A percentile compares a stretch with the other conserved stretches of the same genome.
These are phyloP conservation scores for Pachypanchax playfairii DNA, from an alignment of 2,113 vertebrate species.

Conservation along the genomic window DNA sequence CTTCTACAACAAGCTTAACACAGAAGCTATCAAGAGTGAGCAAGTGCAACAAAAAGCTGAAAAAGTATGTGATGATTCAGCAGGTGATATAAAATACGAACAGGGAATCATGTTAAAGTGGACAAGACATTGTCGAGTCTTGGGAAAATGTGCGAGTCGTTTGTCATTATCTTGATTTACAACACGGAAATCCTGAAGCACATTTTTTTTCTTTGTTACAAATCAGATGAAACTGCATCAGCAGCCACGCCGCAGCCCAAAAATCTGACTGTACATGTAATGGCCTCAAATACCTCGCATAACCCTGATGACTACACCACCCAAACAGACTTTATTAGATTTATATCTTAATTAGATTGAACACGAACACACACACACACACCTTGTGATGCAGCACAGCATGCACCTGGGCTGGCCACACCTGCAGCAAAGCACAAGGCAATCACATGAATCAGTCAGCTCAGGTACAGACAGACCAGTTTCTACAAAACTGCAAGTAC, in stretches of 20 bases:
- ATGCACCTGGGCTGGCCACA: slow-evolving; percentile 69
- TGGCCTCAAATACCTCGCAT: slow-evolving; percentile 31
- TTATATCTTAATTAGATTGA: slow-evolving; percentile 32
- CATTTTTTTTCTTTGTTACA: slow-evolving; percentile 3
- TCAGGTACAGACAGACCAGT: slow-evolving; percentile 38
- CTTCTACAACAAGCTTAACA: slow-evolving; percentile 62
- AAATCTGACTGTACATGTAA: slow-evolving; percentile 47
- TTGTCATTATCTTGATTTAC: slow-evolving; percentile 53
- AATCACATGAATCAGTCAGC: slow-evolving; percentile 72
- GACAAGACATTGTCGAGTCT: slow-evolving; percentile 45
- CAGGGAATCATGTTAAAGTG: slow-evolving; percentile 41
- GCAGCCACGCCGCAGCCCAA: slow-evolving; percentile 24
- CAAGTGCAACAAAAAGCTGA: slow-evolving; percentile 34
- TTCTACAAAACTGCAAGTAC: slow-evolving; percentile 53
- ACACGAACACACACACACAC: slow-evolving; percentile 34
- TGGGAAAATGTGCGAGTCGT: slow-evolving; percentile 31
- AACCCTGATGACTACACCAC: slow-evolving; percentile 4
- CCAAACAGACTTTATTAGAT: slow-evolving; percentile 43
- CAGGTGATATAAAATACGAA: slow-evolving; percentile 47
- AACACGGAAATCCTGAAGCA: slow-evolving; percentile 19
- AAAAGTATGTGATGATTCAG: slow-evolving; percentile 53
- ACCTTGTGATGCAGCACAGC: slow-evolving; percentile 26
- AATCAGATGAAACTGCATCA: slow-evolving; percentile 34
- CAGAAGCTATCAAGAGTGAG: slow-evolving; percentile 46
- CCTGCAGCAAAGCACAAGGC: slow-evolving; percentile 58